Conservation (phyloP, 2,888 invertebrate genomes). For the Lutraria lutraria region DNA sequence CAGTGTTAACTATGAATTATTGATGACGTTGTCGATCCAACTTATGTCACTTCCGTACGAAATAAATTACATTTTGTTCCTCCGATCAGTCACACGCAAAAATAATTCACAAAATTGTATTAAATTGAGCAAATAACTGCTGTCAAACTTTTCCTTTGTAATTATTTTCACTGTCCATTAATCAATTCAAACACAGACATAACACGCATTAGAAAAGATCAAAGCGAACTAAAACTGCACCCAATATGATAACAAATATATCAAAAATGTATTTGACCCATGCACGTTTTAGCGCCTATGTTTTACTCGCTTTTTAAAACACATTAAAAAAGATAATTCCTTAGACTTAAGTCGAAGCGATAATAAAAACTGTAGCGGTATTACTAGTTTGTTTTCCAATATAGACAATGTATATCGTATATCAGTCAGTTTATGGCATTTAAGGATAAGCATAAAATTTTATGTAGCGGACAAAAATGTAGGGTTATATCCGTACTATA, state of each 20-base stretch:
- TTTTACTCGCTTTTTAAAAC: background rate
- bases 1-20: background rate
- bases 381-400: background rate
- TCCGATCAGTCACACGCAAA: background rate
- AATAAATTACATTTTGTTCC: background rate
- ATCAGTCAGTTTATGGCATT: background rate
- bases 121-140: background rate
- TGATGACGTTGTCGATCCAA: background rate
- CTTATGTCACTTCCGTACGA: background rate
- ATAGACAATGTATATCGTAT: background rate
- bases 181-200: background rate
- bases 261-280: background rate
- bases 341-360: background rate
- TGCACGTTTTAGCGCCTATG: background rate
- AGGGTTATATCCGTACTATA: background rate
- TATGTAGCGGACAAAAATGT: background rate
- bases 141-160: background rate
- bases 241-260: background rate
- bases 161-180: background rate
- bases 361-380: background rate
- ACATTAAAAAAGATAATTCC: slow-evolving; percentile 6
- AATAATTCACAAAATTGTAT: background rate
- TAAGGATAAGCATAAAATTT: background rate
- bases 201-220: background rate
- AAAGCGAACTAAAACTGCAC: background rate